Percentiles rank a stretch among this genome's conserved stretches.
These are phyloP conservation scores for Ophioninae sp. DNA, from an alignment of 2,888 invertebrate species.

Conservation along the genomic window DNA sequence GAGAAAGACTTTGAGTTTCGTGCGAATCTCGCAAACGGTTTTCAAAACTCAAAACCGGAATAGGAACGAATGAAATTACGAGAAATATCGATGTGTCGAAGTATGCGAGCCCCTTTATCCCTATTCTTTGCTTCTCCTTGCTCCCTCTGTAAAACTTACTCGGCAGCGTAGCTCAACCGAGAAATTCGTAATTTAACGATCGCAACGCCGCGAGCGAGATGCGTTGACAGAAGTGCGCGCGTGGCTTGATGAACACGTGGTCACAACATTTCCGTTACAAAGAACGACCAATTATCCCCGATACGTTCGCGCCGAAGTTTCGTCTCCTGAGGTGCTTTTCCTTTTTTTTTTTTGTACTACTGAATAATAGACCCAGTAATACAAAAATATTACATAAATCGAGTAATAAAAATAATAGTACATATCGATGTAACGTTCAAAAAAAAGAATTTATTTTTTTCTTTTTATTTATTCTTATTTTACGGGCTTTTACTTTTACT, in stretches of 20 bases:
- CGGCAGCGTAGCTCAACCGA: background rate
- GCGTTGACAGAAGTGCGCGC: constrained; percentile 31
- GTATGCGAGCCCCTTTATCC: background rate
- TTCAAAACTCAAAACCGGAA: constrained; percentile 30
- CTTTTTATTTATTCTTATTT: too few relatives aligned
- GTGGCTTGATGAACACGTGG: constrained; percentile 30
- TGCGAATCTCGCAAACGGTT: constrained; percentile 37
- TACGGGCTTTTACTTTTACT: too few relatives aligned
- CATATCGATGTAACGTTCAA: too few relatives aligned
- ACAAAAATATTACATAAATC: too few relatives aligned
- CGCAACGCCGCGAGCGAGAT: constrained; percentile 9
- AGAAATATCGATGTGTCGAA: background rate
- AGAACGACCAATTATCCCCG: constrained; percentile 11
- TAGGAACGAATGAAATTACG: constrained; percentile 29
- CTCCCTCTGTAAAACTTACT: background rate
- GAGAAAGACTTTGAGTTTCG: constrained; percentile 41
- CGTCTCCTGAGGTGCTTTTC: background rate
- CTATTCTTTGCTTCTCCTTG: background rate
- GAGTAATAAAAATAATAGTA: too few relatives aligned
- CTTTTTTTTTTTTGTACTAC: background rate
- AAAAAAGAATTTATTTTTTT: too few relatives aligned
- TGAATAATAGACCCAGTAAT: too few relatives aligned
- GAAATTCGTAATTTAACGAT: constrained; percentile 35
- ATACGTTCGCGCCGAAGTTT: constrained; percentile 6
- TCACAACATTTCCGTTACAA: background rate